A percentile compares a stretch with the other conserved stretches of the same genome.
These are phyloP conservation scores for Tricholaema leucomelas DNA, from an alignment of 2,113 vertebrate species.

Conservation along the genomic window DNA sequence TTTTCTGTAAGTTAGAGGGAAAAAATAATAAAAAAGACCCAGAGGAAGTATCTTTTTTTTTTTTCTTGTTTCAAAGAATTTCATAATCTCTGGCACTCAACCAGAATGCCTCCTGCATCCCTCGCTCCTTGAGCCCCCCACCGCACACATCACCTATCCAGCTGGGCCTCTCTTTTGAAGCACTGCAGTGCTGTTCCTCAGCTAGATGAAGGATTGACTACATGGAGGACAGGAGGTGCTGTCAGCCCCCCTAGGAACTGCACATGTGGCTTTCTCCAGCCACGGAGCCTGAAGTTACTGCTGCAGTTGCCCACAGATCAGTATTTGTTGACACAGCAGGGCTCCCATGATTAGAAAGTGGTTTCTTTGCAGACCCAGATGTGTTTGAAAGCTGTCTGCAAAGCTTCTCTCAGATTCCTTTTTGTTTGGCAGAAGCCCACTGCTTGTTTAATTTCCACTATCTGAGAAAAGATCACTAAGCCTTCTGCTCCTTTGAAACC, in stretches of 20 bases:
- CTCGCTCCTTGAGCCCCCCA: background rate
- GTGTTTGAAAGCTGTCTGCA: conserved; percentile 20
- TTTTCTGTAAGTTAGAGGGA: background rate
- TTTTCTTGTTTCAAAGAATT: background rate
- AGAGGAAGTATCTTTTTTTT: background rate
- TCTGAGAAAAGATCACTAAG: conserved; percentile 33
- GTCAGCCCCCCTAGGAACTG: background rate
- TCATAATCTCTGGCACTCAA: background rate
- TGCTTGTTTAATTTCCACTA: conserved; percentile 21
- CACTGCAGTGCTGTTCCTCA: background rate
- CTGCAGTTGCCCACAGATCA: background rate
- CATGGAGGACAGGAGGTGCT: background rate
- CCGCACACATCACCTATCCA: fast-evolving
- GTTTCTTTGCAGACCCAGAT: conserved; percentile 16
- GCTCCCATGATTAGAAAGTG: background rate
- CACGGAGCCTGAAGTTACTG: background rate
- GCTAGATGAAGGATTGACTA: background rate
- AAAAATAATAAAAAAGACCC: background rate
- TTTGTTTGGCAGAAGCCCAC: background rate
- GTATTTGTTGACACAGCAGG: background rate
- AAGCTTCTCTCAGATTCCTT: conserved; percentile 8
- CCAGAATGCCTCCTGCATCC: too few relatives aligned
- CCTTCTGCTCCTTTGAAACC: conserved; percentile 48
- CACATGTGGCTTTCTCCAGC: fast-evolving
- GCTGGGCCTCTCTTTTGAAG: background rate